These are phyloP conservation scores for Himalopsyche tibetana DNA, from an alignment of 2,888 invertebrate species.

Conservation along the genomic window DNA sequence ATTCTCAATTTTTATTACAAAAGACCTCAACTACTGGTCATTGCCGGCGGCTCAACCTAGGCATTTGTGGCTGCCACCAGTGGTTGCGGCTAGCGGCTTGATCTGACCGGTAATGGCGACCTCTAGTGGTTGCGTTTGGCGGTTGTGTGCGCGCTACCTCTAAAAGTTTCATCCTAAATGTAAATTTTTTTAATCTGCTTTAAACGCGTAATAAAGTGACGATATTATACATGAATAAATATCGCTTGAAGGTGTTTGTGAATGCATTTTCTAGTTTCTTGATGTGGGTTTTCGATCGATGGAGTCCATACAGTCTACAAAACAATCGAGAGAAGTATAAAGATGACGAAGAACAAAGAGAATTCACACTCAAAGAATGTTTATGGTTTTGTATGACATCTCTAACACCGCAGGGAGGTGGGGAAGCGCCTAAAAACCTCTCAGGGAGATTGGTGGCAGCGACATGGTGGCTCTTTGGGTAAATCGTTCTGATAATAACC, in stretches of 20 bases:
- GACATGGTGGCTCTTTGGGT: constrained; percentile 99
- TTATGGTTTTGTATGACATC: constrained; percentile 99
- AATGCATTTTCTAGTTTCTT: constrained; percentile 70
- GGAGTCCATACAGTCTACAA: constrained; percentile 98
- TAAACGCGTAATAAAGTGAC: too few relatives aligned
- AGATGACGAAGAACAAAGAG: constrained; percentile 94
- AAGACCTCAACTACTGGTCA: too few relatives aligned
- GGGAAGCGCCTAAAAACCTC: constrained; percentile 96
- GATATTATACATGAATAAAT: neutral
- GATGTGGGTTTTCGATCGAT: constrained; percentile 97
- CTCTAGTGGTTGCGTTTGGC: too few relatives aligned
- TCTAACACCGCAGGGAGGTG: constrained; percentile 95
- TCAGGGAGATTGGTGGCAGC: constrained; percentile 97
- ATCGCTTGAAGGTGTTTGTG: neutral
- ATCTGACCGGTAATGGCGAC: too few relatives aligned
- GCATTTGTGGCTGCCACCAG: too few relatives aligned
- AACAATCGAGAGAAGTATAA: constrained; percentile 95
- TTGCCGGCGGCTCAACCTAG: too few relatives aligned
- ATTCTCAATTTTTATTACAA: too few relatives aligned
- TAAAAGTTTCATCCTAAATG: too few relatives aligned
- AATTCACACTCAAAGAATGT: constrained; percentile 96
- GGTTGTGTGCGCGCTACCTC: too few relatives aligned
- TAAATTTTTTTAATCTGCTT: too few relatives aligned
- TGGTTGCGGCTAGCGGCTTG: too few relatives aligned
- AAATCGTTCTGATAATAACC: constrained; percentile 56